Conservation (phyloP, 2,113 vertebrate species). For the Psittacus erithacus region DNA sequence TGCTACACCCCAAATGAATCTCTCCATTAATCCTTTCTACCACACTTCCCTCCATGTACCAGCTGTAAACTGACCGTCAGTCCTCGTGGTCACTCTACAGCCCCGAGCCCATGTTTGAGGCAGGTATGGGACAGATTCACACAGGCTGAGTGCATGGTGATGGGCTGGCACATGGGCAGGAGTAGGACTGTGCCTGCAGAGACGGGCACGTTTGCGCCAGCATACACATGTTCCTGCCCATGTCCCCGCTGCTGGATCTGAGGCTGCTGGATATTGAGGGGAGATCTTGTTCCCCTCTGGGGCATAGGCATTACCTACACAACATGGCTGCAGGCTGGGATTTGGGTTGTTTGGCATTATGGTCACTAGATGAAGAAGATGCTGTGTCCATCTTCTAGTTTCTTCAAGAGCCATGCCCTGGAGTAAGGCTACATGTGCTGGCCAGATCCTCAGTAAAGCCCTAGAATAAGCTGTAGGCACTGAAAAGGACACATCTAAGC, state of each 20-base stretch:
- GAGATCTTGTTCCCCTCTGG: background rate
- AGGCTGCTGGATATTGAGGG: background rate
- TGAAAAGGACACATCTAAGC: slow-evolving; percentile 29
- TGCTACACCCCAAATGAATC: fast-evolving
- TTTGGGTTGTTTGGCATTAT: background rate
- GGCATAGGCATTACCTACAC: fast-evolving
- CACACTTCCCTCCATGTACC: background rate
- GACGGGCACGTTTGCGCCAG: background rate
- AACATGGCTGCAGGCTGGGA: background rate
- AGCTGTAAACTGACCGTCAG: background rate
- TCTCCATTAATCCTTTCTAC: background rate
- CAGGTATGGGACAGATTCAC: background rate
- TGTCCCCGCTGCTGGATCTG: background rate
- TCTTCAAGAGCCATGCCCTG: background rate
- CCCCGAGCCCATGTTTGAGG: background rate
- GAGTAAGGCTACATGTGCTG: background rate
- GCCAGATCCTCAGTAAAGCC: slow-evolving; percentile 14
- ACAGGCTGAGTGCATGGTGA: background rate
- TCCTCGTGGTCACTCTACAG: fast-evolving
- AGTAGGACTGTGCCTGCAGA: background rate
- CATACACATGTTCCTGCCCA: slow-evolving; percentile 30
- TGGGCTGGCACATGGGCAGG: background rate
- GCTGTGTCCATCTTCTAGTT: background rate
- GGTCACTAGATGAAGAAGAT: background rate
- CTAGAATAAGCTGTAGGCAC: slow-evolving; percentile 24